Base-by-base conservation (phyloP, 1,140 invertebrate species). In the Lasioglossum albipes region DNA sequence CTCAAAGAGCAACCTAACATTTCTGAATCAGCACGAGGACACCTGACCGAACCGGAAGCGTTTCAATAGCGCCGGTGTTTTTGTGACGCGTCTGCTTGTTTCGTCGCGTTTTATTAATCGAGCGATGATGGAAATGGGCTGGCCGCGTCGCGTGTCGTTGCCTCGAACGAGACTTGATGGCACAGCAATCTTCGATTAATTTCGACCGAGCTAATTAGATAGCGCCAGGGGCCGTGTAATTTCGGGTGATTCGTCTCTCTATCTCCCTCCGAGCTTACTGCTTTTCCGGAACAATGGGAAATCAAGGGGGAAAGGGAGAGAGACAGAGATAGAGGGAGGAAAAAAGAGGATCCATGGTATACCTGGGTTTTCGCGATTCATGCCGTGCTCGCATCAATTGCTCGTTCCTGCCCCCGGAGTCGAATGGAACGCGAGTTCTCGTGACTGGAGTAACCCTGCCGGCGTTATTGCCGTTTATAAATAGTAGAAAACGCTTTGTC, bases 401-500 rank as follows among this genome's bases (percentile, higher is more conserved):
- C 61, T 45, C 20, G 3, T 62, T 22, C n/a, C 22, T n/a, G 7
- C 7, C 20, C 57, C 20, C 18, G 41, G 75, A 36, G 12, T 59
- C 57, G 45, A 84, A 83, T 75, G 76, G 79, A 84, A 79, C 67
- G 83, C 82, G 77, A 84, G 75, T 79, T 79, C 67, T 84, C 83
- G 75, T 62, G 68, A 81, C 59, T 49, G 61, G 45, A 79, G 59
- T 75, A 74, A 62, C 31, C 68, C 52, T 2, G 83, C 31, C 42
- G 49, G 49, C 54, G 64, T 42, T 59, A 57, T 57, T 45, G 61
- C 42, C 54, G 57, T 75, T 61, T 79, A 83, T 73, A 79, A 83
- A 84, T 84, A 84, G 69, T 71, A 67, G n/a, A 71, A 36, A 85
- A 83, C 74, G 83, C 41, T 85, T 81, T 79, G 77, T 81, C 64